phyloP scores from a whole-genome alignment of 2,113 vertebrate species.

The Anguilla rostrata region DNA sequence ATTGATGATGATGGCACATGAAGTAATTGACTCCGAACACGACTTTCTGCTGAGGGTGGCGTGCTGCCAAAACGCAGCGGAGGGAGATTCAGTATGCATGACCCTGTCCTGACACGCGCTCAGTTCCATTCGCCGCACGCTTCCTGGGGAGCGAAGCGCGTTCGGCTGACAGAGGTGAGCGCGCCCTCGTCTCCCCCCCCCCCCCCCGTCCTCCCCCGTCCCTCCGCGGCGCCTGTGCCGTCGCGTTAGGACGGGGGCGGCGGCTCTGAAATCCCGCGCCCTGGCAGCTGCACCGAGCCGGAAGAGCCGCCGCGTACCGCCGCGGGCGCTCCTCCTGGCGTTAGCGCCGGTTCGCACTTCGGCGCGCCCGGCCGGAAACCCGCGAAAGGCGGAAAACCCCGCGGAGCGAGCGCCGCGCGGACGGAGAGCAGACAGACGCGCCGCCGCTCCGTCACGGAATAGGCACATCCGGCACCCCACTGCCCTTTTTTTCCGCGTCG shows the following conservation, averaged over 20 bases:
- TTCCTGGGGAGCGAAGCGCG: not conserved
- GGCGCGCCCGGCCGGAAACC: too few relatives aligned
- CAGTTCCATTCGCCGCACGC: too few relatives aligned
- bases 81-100: not conserved
- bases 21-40: too few relatives aligned
- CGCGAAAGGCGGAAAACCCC: not conserved
- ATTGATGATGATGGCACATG: not conserved
- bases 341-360: not conserved
- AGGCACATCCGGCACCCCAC: not conserved
- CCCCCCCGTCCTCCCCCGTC: not conserved
- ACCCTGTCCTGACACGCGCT: not conserved
- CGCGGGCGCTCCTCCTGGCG: not conserved
- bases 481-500: not conserved
- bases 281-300: conserved; percentile 13
- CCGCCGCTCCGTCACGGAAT: not conserved
- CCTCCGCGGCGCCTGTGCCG: not conserved
- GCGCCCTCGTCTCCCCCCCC: not conserved
- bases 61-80: not conserved
- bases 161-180: not conserved
- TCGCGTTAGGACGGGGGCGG: not conserved
- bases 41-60: too few relatives aligned
- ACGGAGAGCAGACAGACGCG: not conserved
- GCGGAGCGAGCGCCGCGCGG: too few relatives aligned
- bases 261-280: not conserved
- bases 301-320: not conserved